These are phyloP conservation scores for Drosophila subobscura DNA, from an alignment of 1,140 invertebrate species.

Conservation along the genomic window DNA sequence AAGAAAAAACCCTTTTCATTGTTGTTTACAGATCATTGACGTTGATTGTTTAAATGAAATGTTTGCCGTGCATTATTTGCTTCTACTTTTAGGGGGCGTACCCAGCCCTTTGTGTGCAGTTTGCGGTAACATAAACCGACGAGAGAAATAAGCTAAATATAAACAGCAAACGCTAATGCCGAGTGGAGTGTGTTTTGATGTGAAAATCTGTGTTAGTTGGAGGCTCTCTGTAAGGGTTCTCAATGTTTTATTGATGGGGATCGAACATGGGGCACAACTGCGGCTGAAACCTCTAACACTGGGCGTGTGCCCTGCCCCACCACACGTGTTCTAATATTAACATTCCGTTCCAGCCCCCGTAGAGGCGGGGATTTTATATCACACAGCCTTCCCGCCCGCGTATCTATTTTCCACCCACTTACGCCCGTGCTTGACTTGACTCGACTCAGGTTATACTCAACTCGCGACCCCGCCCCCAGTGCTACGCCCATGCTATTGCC, in stretches of 20 bases:
- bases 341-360: slow-evolving; percentile 7
- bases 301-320: background rate
- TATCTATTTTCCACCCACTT: slow-evolving; percentile 41
- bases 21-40: slow-evolving; percentile 82
- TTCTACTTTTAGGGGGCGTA: slow-evolving; percentile 47
- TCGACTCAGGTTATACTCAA: slow-evolving; percentile 37
- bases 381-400: too few relatives aligned
- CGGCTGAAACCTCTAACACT: background rate
- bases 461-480: slow-evolving; percentile 10
- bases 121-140: slow-evolving; percentile 59
- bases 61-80: slow-evolving; percentile 78
- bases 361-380: slow-evolving; percentile 14
- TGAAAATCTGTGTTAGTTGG: slow-evolving; percentile 37
- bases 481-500: slow-evolving; percentile 22
- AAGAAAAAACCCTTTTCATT: slow-evolving; percentile 71
- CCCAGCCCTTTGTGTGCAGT: slow-evolving; percentile 30
- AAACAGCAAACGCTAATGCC: slow-evolving; percentile 32
- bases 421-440: slow-evolving; percentile 5
- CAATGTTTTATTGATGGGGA: slow-evolving; percentile 73
- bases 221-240: slow-evolving; percentile 38
- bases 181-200: slow-evolving; percentile 12
- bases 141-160: slow-evolving; percentile 65
- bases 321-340: slow-evolving; percentile 36
- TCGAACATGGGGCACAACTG: too few relatives aligned
- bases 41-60: slow-evolving; percentile 83